Evolutionary conservation across 2,888 invertebrate species (phyloP).

Genomic region (Matsumyia berberina): DNA sequence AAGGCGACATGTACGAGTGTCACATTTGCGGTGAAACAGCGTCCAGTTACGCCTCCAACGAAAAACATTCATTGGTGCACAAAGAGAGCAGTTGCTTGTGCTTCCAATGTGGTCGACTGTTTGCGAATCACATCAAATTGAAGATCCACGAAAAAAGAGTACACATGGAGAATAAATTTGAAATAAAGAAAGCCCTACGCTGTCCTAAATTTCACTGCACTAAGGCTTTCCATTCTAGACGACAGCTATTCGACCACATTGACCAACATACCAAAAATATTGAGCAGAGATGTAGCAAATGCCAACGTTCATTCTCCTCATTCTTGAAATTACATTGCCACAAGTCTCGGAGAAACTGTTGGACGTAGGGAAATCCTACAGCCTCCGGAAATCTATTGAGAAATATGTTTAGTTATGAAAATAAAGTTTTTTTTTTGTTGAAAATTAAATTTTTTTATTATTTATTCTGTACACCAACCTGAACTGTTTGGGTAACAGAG

Average conservation of each 20-base stretch:
- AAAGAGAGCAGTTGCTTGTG: conserved; percentile 41
- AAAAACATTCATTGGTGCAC: conserved; percentile 35
- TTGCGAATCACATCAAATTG: conserved; percentile 12
- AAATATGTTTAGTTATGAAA: no score
- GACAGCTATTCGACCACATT: conserved; percentile 52
- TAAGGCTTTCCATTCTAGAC: conserved; percentile 56
- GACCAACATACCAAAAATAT: conserved; percentile 33
- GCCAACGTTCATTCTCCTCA: conserved; percentile 32
- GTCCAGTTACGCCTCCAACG: conserved; percentile 1
- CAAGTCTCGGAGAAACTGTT: conserved; percentile 26
- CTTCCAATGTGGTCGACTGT: conserved; percentile 42
- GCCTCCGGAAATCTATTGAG: background rate
- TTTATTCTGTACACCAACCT: no score
- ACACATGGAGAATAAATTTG: background rate
- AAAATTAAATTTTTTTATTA: no score
- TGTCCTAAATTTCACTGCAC: conserved; percentile 60
- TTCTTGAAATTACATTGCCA: conserved; percentile 37
- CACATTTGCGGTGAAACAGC: conserved; percentile 57
- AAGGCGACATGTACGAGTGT: conserved; percentile 45
- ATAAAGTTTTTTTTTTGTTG: background rate
- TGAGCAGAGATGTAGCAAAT: conserved; percentile 49
- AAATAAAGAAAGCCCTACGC: conserved; percentile 53
- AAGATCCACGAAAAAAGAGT: conserved; percentile 20
- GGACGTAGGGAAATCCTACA: conserved; percentile 14
- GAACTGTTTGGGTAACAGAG: no score